These are phyloP conservation scores for Patella pellucida DNA, from an alignment of 2,888 invertebrate genomes.

Conservation along the genomic window DNA sequence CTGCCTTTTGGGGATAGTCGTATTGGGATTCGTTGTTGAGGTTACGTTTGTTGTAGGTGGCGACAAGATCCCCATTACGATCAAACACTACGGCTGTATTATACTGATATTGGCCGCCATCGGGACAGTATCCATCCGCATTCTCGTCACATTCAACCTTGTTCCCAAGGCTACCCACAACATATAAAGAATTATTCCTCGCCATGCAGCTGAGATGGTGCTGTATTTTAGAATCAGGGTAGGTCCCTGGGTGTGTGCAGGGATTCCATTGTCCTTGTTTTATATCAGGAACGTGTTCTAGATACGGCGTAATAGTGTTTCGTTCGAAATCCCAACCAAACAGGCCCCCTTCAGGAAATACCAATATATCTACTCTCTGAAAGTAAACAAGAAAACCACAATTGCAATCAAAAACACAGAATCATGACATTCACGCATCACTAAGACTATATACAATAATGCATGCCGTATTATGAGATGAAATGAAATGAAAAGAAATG, in stretches of 20 bases:
- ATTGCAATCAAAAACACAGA: no score
- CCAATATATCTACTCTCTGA: constrained; percentile 82
- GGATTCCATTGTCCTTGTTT: constrained; percentile 73
- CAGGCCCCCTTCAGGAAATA: constrained; percentile 81
- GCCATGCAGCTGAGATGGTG: constrained; percentile 75
- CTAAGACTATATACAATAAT: no score
- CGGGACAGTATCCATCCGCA: background rate
- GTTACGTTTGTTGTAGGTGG: constrained; percentile 76
- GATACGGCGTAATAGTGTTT: constrained; percentile 36
- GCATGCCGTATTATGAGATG: no score
- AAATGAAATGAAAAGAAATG: no score
- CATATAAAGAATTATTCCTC: constrained; percentile 75
- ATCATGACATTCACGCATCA: no score
- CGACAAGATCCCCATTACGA: constrained; percentile 79
- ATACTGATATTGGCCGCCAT: constrained; percentile 71
- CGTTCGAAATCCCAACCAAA: constrained; percentile 67
- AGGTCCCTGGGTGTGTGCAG: constrained; percentile 39
- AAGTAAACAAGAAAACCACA: constrained; percentile 41
- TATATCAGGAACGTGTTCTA: constrained; percentile 59
- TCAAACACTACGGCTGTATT: constrained; percentile 86
- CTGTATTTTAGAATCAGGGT: constrained; percentile 37
- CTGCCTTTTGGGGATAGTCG: constrained; percentile 61
- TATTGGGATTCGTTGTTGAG: constrained; percentile 72
- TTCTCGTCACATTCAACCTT: constrained; percentile 74
- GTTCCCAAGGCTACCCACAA: constrained; percentile 82